Conservation (phyloP, 2,797 vertebrate genomes). For the Megaceryle alcyon region DNA sequence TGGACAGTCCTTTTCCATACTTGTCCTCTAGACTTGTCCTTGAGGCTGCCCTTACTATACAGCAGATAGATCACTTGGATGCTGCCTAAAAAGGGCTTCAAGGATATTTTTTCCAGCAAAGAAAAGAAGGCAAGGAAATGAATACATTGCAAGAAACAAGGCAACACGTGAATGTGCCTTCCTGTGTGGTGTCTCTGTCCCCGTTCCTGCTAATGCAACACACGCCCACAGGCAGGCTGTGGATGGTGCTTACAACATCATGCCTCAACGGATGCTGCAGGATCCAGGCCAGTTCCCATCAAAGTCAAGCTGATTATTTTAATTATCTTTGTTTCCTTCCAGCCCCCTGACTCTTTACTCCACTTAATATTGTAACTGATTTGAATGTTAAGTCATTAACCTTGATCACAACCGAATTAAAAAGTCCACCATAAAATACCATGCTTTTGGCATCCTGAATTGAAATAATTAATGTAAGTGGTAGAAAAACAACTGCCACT, state of each 20-base stretch:
- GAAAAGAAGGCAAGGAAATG: background rate
- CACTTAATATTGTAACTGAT: background rate
- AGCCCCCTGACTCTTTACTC: constrained; percentile 2
- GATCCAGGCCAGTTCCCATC: constrained; percentile 57
- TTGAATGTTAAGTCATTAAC: background rate
- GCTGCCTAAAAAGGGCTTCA: background rate
- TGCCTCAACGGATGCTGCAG: background rate
- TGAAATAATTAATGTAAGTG: background rate
- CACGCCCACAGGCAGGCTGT: constrained; percentile 33
- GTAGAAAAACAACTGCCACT: background rate
- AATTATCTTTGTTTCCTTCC: constrained; percentile 42
- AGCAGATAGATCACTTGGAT: background rate
- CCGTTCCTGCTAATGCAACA: background rate
- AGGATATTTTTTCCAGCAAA: background rate
- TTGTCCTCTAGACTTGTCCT: background rate
- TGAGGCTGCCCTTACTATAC: background rate
- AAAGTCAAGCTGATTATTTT: constrained; percentile 33
- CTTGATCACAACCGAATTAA: background rate
- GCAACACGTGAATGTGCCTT: background rate
- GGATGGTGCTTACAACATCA: background rate
- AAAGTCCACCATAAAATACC: background rate
- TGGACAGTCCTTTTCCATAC: background rate
- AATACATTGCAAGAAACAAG: background rate
- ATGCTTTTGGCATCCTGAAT: background rate
- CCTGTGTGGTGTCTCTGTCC: background rate